Evolutionary conservation across 2,888 invertebrate genomes (phyloP), one percentile per base, ranked within the genome.

Genomic region (Conops quadrifasciatus): DNA sequence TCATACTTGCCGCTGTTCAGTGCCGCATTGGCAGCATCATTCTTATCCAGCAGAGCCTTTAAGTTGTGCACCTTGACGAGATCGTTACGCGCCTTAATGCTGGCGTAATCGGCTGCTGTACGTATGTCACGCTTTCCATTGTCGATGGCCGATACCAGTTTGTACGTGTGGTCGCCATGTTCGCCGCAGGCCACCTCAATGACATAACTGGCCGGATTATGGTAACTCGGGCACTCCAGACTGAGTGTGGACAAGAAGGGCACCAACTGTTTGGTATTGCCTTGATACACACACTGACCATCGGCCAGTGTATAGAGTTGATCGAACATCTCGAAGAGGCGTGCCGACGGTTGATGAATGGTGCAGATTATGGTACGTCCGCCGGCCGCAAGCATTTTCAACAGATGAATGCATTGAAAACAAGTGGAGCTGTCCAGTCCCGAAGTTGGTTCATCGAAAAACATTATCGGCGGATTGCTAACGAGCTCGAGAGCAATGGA

Each of bases 181-280:
- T 98, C 97, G 0, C 97, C 97, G 82, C 96, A 96, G 0, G 97
- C 96, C 3, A 98, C 96, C 87, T 98, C 97, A 87, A 97, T 96
- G 77, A 96, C 94, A 88, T 95, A 97, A 67, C 97, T 97, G 7
- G 97, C 97, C 0, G 97, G 97, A 87, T 98, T 98, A 88, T 98
- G 97, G 86, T 97, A 98, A 68, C 95, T 93, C 0, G 97, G 97
- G 81, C 97, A 98, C 82, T 94, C 92, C 30, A 97, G 89, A n/a
- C 89, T 90, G 64, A 95, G 89, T 28, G 91, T 91, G 64, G 91
- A 90, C 72, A 97, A 88, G 84, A 93, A 94, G 75, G 93, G 92
- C 80, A 98, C 94, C 71, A 97, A 87, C 81, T 93, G 91, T 71
- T 90, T 91, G 0, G 96, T 94, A 72, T 93, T 93, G 67, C 97